phyloP scores from a whole-genome alignment of 1,140 invertebrate genomes.

The Helicoverpa armigera region DNA sequence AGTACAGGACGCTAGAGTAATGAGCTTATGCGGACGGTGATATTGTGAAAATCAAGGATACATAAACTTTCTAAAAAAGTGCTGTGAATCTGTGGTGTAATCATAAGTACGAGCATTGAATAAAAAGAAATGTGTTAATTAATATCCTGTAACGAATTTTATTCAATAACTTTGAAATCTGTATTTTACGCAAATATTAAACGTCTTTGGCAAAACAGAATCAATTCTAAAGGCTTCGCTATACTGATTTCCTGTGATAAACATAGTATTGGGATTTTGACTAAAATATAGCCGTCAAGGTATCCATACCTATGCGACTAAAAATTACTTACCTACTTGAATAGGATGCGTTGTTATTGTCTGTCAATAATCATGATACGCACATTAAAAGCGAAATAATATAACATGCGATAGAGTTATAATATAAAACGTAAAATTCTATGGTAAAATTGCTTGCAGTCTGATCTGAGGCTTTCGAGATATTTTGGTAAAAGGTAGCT shows the following conservation, averaged over 20 bases:
- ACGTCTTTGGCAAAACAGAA: not conserved
- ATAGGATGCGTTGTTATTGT: conserved; percentile 40
- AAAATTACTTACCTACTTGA: not conserved
- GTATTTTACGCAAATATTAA: conserved; percentile 3
- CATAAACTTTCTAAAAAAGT: conserved; percentile 57
- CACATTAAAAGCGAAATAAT: conserved; percentile 30
- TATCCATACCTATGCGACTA: not conserved
- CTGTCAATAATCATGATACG: conserved; percentile 46
- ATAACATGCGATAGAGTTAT: conserved; percentile 4
- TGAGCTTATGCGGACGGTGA: conserved; percentile 34
- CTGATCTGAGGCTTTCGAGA: conserved; percentile 27
- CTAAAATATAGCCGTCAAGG: conserved; percentile 2
- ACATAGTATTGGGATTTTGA: conserved; percentile 22
- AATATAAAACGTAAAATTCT: conserved; percentile 8
- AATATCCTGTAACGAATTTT: conserved; percentile 26
- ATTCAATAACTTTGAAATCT: conserved; percentile 21
- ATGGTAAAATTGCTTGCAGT: conserved; percentile 30
- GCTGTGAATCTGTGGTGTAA: conserved; percentile 74
- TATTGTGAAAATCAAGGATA: conserved; percentile 13
- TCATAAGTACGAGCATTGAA: conserved; percentile 20
- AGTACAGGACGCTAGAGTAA: conserved; percentile 79
- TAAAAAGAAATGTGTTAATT: conserved; percentile 19
- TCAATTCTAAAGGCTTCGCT: conserved; percentile 22
- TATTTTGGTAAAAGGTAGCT: conserved; percentile 35
- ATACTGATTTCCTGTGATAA: conserved; percentile 26